Percentiles rank a stretch among this genome's conserved stretches.
Conservation (phyloP, 2,113 vertebrate genomes). For the Equus przewalskii region DNA sequence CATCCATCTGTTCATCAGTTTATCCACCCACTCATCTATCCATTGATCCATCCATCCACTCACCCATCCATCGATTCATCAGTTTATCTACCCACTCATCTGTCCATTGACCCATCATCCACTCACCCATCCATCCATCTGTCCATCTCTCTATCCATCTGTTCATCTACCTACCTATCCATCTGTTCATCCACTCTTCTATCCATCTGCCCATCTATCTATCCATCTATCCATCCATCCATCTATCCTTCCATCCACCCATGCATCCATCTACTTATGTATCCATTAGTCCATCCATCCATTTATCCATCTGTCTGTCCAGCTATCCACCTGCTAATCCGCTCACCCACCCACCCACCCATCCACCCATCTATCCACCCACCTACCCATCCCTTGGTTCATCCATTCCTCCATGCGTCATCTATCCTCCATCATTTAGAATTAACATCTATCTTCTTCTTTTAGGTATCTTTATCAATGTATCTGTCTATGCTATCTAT, state of each 20-base stretch:
- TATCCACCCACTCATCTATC: background rate
- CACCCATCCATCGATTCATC: background rate
- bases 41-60: too few species aligned
- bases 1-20: background rate
- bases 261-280: too few species aligned
- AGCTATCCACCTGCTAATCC: background rate
- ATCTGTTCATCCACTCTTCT: rapidly evolving
- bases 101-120: too few species aligned
- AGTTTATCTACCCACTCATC: background rate
- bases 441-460: background rate
- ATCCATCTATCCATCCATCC: too few species aligned
- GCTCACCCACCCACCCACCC: background rate
- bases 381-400: too few species aligned
- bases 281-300: too few species aligned
- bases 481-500: too few species aligned
- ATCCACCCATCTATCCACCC: too few species aligned
- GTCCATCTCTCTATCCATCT: too few species aligned
- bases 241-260: background rate
- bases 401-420: background rate
- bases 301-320: too few species aligned
- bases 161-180: too few species aligned
- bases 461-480: background rate
- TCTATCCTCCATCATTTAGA: background rate
- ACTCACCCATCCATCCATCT: rapidly evolving
- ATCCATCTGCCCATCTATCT: too few species aligned